A percentile compares a stretch with the other conserved stretches of the same genome.
phyloP scores from a whole-genome alignment of 2,113 vertebrate species.

The Deroptyus accipitrinus region DNA sequence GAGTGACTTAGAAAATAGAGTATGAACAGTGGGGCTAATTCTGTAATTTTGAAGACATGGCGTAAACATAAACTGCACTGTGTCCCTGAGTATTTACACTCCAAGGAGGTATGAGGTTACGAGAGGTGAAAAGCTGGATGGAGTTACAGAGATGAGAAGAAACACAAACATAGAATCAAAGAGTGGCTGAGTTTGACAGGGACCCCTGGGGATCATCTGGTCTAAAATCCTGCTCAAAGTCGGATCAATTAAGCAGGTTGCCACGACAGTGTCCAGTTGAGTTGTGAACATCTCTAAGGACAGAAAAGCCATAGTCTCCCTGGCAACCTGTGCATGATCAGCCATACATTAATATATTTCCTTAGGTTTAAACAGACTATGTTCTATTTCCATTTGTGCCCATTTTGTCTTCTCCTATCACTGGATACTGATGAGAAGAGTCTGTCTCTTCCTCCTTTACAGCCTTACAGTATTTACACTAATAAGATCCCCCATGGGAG shows the following conservation, averaged over 20 bases:
- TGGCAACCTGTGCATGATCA: background rate
- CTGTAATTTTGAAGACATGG: background rate
- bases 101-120: background rate
- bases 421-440: background rate
- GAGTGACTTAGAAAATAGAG: background rate
- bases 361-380: background rate
- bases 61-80: accelerated
- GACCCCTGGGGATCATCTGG: background rate
- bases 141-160: background rate
- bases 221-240: background rate
- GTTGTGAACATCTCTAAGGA: background rate
- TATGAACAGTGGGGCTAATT: background rate
- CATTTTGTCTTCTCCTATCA: background rate
- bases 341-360: background rate
- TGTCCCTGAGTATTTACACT: background rate
- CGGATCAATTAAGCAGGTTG: background rate
- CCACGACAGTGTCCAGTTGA: accelerated
- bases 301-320: background rate
- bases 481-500: background rate
- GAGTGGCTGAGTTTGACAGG: background rate
- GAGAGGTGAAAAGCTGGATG: background rate
- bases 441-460: background rate
- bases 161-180: background rate
- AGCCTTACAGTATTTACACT: background rate
- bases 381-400: background rate